Conservation (phyloP, 2,797 vertebrate genomes). For the Cyclura pinguis region DNA sequence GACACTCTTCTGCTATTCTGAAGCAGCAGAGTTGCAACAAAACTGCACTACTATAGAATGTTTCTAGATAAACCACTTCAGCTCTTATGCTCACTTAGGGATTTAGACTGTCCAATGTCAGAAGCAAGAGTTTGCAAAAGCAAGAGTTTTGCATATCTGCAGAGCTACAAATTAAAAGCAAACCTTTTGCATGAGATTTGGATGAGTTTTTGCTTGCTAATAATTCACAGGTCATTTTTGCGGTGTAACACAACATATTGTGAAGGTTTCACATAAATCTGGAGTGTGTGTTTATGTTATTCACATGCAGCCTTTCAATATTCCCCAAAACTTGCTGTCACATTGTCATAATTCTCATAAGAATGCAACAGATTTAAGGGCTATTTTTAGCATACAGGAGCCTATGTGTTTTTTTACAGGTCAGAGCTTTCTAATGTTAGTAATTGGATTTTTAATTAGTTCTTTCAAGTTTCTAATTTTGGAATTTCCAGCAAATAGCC, state of each 20-base stretch:
- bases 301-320: conserved; percentile 12
- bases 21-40: background rate
- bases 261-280: conserved; percentile 29
- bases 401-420: conserved; percentile 45
- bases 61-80: background rate
- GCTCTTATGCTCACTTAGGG: background rate
- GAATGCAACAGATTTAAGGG: conserved; percentile 44
- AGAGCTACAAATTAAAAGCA: conserved; percentile 30
- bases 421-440: conserved; percentile 63
- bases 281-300: conserved; percentile 34
- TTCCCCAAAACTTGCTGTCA: conserved; percentile 42
- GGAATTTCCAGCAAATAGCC: conserved; percentile 66
- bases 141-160: background rate
- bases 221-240: conserved; percentile 22
- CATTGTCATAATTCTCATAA: conserved; percentile 54
- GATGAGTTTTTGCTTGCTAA: conserved; percentile 33
- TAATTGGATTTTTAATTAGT: conserved; percentile 69
- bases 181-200: conserved; percentile 30
- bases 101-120: background rate
- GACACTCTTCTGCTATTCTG: background rate
- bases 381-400: conserved; percentile 57
- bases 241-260: conserved; percentile 13
- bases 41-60: background rate
- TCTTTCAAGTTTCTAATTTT: conserved; percentile 66
- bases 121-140: background rate